Evolutionary conservation across 2,113 vertebrate genomes (phyloP).

Genomic region (Xerus inauris): DNA sequence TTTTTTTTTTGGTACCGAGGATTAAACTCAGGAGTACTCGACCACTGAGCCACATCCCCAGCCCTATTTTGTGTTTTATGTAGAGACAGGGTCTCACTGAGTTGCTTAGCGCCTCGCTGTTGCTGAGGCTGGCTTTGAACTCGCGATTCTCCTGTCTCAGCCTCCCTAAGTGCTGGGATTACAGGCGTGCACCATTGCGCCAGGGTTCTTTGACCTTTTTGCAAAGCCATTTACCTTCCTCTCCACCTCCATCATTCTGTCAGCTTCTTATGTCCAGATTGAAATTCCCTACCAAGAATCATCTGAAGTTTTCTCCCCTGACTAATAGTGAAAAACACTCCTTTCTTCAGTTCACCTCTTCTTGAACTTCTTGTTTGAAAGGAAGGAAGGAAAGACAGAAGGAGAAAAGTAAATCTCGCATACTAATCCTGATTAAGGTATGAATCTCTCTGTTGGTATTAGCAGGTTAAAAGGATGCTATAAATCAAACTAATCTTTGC

Average conservation of each 20-base stretch:
- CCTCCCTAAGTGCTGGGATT: too few relatives aligned
- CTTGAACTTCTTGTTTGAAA: not conserved
- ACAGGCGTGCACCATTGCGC: too few relatives aligned
- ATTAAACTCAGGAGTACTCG: too few relatives aligned
- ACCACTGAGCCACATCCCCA: too few relatives aligned
- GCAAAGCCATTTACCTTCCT: not conserved
- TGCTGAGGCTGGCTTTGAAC: too few relatives aligned
- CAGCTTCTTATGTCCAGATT: not conserved
- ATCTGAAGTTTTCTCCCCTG: not conserved
- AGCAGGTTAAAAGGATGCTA: not conserved
- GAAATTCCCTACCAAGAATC: not conserved
- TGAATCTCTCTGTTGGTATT: not conserved
- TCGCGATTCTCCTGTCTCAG: too few relatives aligned
- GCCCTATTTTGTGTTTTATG: too few relatives aligned
- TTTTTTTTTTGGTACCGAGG: too few relatives aligned
- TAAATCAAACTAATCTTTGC: constrained; percentile 36
- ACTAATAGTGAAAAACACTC: not conserved
- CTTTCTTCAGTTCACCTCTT: not conserved
- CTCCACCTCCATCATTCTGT: not conserved
- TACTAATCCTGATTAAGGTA: not conserved
- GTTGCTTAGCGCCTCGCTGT: too few relatives aligned
- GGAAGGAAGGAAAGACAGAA: not conserved
- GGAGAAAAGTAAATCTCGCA: not conserved
- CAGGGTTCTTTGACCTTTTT: not conserved
- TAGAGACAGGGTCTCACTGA: too few relatives aligned